Conservation (phyloP, 2,797 vertebrate species). For the Sebastes itinus region DNA sequence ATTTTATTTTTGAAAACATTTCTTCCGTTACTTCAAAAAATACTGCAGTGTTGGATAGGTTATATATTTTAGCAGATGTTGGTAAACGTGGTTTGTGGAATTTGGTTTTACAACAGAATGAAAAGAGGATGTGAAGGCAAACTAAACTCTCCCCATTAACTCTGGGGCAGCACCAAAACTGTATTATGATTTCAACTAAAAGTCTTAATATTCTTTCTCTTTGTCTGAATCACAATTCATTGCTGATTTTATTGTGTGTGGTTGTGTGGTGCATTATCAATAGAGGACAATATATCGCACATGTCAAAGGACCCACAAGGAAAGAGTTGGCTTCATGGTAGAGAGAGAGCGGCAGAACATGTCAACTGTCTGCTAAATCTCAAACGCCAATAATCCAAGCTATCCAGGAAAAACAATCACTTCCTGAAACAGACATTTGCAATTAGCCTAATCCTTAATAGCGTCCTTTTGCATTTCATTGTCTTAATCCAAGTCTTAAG, state of each 20-base stretch:
- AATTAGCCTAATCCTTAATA: constrained; percentile 81
- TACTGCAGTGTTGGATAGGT: background rate
- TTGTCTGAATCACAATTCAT: constrained; percentile 10
- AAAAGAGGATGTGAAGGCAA: constrained; percentile 1
- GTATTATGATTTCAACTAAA: constrained; percentile 11
- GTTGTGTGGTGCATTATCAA: background rate
- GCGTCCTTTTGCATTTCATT: constrained; percentile 64
- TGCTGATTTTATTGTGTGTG: background rate
- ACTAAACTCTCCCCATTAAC: background rate
- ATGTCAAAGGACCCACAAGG: background rate
- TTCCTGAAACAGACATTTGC: constrained; percentile 73
- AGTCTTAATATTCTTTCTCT: background rate
- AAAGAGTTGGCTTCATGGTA: constrained; percentile 18
- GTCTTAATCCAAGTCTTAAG: constrained; percentile 65
- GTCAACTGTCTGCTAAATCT: constrained; percentile 58
- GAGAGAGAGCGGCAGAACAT: constrained; percentile 47
- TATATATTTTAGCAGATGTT: background rate
- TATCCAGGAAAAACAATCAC: constrained; percentile 73
- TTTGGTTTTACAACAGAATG: background rate
- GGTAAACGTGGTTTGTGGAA: background rate
- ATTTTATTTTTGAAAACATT: background rate
- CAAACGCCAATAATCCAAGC: constrained; percentile 72
- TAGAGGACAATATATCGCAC: constrained; percentile 12
- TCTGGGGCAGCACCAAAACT: background rate
- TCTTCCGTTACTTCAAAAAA: background rate